Percentiles rank a stretch among this genome's conserved stretches.
Conservation (phyloP, 2,113 vertebrate species). For the Struthio camelus region DNA sequence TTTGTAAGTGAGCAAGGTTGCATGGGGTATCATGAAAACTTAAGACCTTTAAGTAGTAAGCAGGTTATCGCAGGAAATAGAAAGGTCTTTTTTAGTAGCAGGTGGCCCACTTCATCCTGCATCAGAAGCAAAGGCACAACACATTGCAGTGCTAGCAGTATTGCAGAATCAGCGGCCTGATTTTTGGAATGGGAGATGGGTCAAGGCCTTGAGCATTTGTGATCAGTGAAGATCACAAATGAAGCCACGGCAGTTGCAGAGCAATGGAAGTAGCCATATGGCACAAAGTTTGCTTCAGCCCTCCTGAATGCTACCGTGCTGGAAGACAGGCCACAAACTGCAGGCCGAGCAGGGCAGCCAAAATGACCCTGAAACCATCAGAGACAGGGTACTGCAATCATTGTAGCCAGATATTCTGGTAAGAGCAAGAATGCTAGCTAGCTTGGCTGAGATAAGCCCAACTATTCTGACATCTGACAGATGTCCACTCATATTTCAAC, state of each 20-base stretch:
- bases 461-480: neutral
- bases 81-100: constrained; percentile 28
- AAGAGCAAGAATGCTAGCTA: neutral
- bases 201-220: neutral
- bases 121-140: neutral
- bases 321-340: neutral
- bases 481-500: neutral
- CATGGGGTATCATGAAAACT: neutral
- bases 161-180: neutral
- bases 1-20: neutral
- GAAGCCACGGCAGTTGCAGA: neutral
- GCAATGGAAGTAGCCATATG: neutral
- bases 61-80: neutral
- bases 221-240: neutral
- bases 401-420: neutral
- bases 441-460: neutral
- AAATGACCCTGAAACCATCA: neutral
- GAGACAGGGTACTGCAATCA: neutral
- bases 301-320: neutral
- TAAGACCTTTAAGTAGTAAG: neutral
- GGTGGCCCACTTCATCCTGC: constrained; percentile 5
- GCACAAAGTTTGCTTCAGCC: neutral
- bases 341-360: neutral
- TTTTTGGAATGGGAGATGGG: neutral
- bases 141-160: neutral